phyloP scores from a whole-genome alignment of 2,888 invertebrate genomes.

The Elmis aenea region DNA sequence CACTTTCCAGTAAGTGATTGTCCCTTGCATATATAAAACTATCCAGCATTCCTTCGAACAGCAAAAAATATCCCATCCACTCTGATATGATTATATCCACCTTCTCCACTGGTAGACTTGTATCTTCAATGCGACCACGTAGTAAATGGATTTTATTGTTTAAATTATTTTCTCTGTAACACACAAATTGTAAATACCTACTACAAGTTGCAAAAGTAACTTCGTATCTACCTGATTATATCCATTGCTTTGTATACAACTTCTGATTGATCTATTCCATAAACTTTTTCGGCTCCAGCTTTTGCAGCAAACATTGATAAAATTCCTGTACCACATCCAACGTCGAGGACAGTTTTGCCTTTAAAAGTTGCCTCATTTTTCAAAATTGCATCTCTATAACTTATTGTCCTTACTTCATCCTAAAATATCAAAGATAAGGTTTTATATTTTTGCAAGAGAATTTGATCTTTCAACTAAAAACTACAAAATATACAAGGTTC shows the following conservation, averaged over 20 bases:
- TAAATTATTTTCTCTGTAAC: slow-evolving; percentile 42
- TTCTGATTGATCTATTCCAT: slow-evolving; percentile 93
- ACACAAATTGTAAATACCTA: slow-evolving; percentile 8
- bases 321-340: slow-evolving; percentile 97
- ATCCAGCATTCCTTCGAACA: slow-evolving; percentile 96
- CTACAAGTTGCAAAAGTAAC: background rate
- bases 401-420: slow-evolving; percentile 80
- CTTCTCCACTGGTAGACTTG: slow-evolving; percentile 66
- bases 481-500: no score
- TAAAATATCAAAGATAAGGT: slow-evolving; percentile 43
- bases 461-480: no score
- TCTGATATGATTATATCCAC: slow-evolving; percentile 93
- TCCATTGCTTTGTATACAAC: slow-evolving; percentile 94
- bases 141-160: slow-evolving; percentile 69
- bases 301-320: slow-evolving; percentile 96
- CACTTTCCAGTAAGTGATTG: slow-evolving; percentile 69
- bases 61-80: slow-evolving; percentile 98
- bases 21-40: slow-evolving; percentile 87
- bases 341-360: slow-evolving; percentile 82
- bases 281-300: slow-evolving; percentile 85
- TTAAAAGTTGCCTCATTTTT: slow-evolving; percentile 64
- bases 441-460: no score
- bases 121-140: slow-evolving; percentile 84
- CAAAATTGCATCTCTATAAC: slow-evolving; percentile 79
- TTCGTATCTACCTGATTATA: slow-evolving; percentile 68